Percentiles rank a stretch among this genome's conserved stretches.
Conservation (phyloP, 2,113 vertebrate species). For the Erythrocercus mccallii region DNA sequence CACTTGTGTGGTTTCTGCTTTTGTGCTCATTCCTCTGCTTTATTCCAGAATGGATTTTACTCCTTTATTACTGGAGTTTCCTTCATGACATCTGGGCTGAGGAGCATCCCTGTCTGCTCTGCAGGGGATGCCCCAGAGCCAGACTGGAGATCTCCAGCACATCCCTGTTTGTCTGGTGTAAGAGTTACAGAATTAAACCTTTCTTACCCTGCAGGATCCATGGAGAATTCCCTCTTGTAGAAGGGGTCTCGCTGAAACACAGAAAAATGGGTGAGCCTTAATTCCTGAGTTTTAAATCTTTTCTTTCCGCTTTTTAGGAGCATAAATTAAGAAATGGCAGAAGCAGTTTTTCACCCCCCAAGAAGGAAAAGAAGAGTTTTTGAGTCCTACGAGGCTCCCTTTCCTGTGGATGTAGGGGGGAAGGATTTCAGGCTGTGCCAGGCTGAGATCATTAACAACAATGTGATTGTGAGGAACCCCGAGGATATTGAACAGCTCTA, state of each 20-base stretch:
- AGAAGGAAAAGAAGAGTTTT: conserved; percentile 79
- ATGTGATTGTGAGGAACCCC: conserved; percentile 77
- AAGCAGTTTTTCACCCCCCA: conserved; percentile 84
- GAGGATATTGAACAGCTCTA: conserved; percentile 83
- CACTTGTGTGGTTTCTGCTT: rapidly evolving
- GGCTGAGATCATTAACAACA: conserved; percentile 83
- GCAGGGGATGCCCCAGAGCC: neutral
- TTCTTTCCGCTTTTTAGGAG: neutral
- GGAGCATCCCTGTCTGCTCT: rapidly evolving
- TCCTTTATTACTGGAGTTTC: neutral
- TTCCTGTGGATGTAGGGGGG: conserved; percentile 71
- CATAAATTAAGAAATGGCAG: conserved; percentile 59
- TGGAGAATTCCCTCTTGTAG: neutral
- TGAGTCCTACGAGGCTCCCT: conserved; percentile 77
- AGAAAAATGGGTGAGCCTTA: neutral
- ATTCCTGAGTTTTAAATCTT: neutral
- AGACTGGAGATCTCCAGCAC: neutral
- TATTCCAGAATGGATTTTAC: neutral
- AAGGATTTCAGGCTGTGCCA: conserved; percentile 68
- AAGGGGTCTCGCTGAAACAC: neutral
- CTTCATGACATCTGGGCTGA: neutral
- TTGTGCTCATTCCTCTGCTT: neutral
- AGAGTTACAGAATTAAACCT: neutral
- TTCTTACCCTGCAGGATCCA: neutral
- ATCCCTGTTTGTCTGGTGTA: neutral